Conservation (phyloP, 1,140 invertebrate species). For the Ostrea denselamellosa region DNA sequence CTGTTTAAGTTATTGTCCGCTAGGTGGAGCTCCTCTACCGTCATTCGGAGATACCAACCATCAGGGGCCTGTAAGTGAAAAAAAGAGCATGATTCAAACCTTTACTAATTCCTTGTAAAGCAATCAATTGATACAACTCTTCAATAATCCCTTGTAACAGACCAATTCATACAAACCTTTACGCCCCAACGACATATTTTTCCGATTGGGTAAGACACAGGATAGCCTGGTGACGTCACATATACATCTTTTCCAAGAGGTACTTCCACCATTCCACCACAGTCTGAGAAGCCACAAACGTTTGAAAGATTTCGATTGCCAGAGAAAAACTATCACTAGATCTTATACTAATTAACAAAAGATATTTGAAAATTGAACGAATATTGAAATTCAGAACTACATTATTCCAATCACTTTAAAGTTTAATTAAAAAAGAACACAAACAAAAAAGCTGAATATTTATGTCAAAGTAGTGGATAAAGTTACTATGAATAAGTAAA, state of each 20-base stretch:
- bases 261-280: constrained; percentile 7
- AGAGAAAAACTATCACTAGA: too few relatives aligned
- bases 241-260: constrained; percentile 8
- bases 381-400: too few relatives aligned
- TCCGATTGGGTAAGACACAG: constrained; percentile 20
- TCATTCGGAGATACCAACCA: neutral
- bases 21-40: constrained; percentile 44
- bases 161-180: neutral
- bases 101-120: neutral
- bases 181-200: constrained; percentile 22
- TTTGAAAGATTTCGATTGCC: too few relatives aligned
- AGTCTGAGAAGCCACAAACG: neutral
- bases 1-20: constrained; percentile 27
- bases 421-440: too few relatives aligned
- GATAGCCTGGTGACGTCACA: constrained; percentile 41
- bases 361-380: too few relatives aligned
- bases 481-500: too few relatives aligned
- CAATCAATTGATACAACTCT: neutral
- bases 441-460: too few relatives aligned
- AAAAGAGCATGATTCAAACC: neutral
- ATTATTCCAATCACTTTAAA: too few relatives aligned
- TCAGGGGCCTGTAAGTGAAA: neutral
- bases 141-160: neutral
- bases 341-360: too few relatives aligned
- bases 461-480: too few relatives aligned